Percentiles rank a stretch among this genome's conserved stretches.
Evolutionary conservation across 2,797 vertebrate genomes (phyloP).

Genomic region (Pterois miles): DNA sequence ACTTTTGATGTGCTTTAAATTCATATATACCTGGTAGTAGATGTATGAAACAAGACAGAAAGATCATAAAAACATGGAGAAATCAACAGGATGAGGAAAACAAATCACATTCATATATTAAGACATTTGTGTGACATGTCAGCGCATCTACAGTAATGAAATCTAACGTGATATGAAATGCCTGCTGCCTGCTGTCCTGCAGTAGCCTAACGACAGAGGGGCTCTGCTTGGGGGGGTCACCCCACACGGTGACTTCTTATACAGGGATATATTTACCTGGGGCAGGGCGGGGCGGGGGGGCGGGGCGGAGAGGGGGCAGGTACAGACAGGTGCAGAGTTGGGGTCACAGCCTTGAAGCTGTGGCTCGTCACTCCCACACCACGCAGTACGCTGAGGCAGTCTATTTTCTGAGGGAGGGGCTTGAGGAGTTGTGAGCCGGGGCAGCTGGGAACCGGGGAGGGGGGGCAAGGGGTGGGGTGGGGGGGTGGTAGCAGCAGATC

Average conservation of each 20-base stretch:
- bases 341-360: slow-evolving; percentile 40
- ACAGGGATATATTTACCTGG: slow-evolving; percentile 53
- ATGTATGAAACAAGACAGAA: slow-evolving; percentile 53
- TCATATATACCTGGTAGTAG: slow-evolving; percentile 47
- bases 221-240: slow-evolving; percentile 50
- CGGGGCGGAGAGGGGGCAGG: background rate
- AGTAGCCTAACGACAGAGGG: slow-evolving; percentile 54
- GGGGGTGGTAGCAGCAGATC: slow-evolving; percentile 50
- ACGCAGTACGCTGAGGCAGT: slow-evolving; percentile 73
- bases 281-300: background rate
- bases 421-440: background rate
- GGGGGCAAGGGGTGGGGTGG: background rate
- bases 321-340: slow-evolving; percentile 41
- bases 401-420: slow-evolving; percentile 63
- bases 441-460: background rate
- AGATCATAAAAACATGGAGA: slow-evolving; percentile 48
- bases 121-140: slow-evolving; percentile 82
- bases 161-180: slow-evolving; percentile 75
- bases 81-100: slow-evolving; percentile 58
- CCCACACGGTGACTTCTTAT: slow-evolving; percentile 52
- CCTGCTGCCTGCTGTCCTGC: slow-evolving; percentile 68
- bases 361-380: slow-evolving; percentile 40
- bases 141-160: slow-evolving; percentile 78
- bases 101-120: slow-evolving; percentile 83
- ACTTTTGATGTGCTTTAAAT: slow-evolving; percentile 70